Base-by-base conservation (phyloP, 2,888 invertebrate genomes). In the Hyposoter didymator region DNA sequence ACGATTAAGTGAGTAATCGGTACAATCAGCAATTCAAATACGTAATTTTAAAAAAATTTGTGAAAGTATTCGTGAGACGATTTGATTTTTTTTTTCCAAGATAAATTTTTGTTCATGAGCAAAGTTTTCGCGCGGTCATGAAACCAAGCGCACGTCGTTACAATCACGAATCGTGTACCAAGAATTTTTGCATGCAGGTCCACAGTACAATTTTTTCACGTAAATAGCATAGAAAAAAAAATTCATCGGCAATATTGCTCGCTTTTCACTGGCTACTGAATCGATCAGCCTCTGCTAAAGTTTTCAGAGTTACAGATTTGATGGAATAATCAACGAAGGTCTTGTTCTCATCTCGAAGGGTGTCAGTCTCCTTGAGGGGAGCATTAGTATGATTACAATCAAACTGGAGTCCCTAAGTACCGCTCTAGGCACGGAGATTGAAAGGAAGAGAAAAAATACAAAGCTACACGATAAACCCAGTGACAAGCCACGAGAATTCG, bases 371-470 rank as follows among this genome's bases (percentile, higher is more conserved):
- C 84, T 45, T 66, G 69, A 76, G 78, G 73, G 84, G 82, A 79
- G 87, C 90, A 91, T 91, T 90, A 90, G 90, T 87, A 84, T 88
- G 90, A 90, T 90, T 90, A 90, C 89, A 90, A 90, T 90, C 90
- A 89, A 81, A 73, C 75, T 32, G 67, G 87, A 87, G 78, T 78
- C 84, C 81, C 88, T 87, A 88, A 90, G 88, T 89, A 87, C 79
- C 83, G 82, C 69, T 84, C 83, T 66, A 52, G 64, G 52, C 78
- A 55, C n/a, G 19, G 12, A 28, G 19, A 39, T 67, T 82, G 32
- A 12, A 55, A 43, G 43, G 14, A 55, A 43, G 45, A 45, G 12
- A 22, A 45, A 43, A 79, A 69, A 47, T 64, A 74, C 32, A 75
- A 62, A 72, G 32, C 67, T 28, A 28, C 59, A 69, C 67, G 72